Evolutionary conservation across 2,113 vertebrate species (phyloP), one percentile per base, ranked within the genome.

Genomic region (Catagonus wagneri): DNA sequence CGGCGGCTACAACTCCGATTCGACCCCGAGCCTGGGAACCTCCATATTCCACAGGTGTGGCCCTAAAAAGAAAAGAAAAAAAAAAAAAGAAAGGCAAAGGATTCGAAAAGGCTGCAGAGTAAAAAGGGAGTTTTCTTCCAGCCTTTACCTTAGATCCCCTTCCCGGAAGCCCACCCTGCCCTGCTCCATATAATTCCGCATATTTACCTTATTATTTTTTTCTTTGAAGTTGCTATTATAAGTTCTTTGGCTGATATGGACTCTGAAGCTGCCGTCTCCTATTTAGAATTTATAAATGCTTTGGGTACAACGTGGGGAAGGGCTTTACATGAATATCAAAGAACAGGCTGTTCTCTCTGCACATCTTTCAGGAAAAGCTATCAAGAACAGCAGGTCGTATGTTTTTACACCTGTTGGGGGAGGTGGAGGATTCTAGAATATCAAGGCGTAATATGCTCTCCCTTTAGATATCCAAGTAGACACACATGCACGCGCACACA

Each of bases 201-300:
- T 83, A 50, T 66, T 20, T 15, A 52, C 27, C 36, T 85, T 61
- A 25, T 93, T 22, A 60, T 22, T 78, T 86, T 93, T 56, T 93
- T 81, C 75, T 88, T 90, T 90, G 86, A 96, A 81, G 76, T 95
- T 79, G n/a, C 25, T 69, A 50, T 81, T 90, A 9, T 32, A 90
- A 79, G 65, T 88, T 89, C 76, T 85, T 93, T 66, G 61, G 60
- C 87, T 68, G 66, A 83, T 92, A 87, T 61, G 65, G 58, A 94
- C 58, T 23, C 1, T 63, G 52, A n/a, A 22, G 74, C 71, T 87
- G 19, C 16, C 56, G 50, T 50, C 85, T 96, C 69, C 69, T 66
- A 39, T 75, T 96, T 87, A 68, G 69, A 93, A 87, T 92, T 80
- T 39, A 71, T 72, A 88, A 84, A 56, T 79, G 83, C 6, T 29